Evolutionary conservation across 2,797 vertebrate genomes (phyloP), one percentile per base, ranked within the genome.

Genomic region (Pipistrellus pipistrellus): DNA sequence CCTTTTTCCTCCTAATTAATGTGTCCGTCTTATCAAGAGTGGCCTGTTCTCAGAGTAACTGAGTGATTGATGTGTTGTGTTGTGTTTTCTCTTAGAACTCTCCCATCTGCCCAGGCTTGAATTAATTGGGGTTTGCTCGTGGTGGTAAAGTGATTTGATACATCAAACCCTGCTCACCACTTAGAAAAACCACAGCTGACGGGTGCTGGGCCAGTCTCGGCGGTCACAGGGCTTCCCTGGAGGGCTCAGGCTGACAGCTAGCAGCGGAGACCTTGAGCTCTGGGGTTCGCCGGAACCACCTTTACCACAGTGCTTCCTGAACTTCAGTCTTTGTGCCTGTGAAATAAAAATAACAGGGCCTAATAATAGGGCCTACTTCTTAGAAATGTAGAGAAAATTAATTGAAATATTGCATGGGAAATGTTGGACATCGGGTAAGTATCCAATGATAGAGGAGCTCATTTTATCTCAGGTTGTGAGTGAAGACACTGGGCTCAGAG

Each of bases 61-160:
- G 90, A 93, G 95, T 93, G 92, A 91, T 73, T 12, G 53, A 71
- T 62, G 7, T 62, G 77, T 73, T 94, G 32, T 51, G n/a, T 92
- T 86, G 69, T 87, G 75, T 92, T 87, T 94, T 95, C 44, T 89
- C 83, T 59, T 62, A 64, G 73, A 78, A 46, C 13, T 41, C 53
- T 95, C 46, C 53, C 0, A 18, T 76, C 85, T 85, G 84, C 85
- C 83, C 92, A 94, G 83, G 51, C 88, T 94, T 80, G 85, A 92
- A 69, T 91, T 88, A 86, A 95, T 32, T 88, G 68, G 51, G 46
- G 41, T 85, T 91, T 96, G 55, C 88, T 89, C 69, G 20, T 32
- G n/a, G 11, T 66, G 15, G 21, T 51, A 32, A 23, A 51, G 83
- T 32, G 44, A 90, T 57, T 93, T 21, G 0, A 82, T 71, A 41